Conservation (phyloP, 2,797 vertebrate genomes). For the Anabas testudineus region DNA sequence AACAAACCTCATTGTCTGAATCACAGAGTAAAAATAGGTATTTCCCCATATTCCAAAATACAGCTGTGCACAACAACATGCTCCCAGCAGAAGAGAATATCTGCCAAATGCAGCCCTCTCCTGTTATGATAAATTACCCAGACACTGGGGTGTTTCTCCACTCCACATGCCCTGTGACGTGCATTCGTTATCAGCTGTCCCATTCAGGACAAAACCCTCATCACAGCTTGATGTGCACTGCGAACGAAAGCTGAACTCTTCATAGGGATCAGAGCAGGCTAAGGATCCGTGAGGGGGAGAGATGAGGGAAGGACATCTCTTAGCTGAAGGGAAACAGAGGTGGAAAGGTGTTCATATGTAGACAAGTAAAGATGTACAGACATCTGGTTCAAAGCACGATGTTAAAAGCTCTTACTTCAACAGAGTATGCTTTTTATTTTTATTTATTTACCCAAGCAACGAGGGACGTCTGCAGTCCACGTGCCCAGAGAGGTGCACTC, state of each 20-base stretch:
- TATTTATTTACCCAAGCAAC: slow-evolving; percentile 56
- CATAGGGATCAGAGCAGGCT: slow-evolving; percentile 46
- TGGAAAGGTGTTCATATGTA: background rate
- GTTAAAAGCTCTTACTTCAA: too few species aligned
- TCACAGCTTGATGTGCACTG: slow-evolving; percentile 57
- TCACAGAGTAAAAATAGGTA: background rate
- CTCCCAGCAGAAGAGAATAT: background rate
- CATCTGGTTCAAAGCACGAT: background rate
- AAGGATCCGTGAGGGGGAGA: slow-evolving; percentile 26
- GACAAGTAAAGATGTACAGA: background rate
- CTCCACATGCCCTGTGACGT: slow-evolving; percentile 48
- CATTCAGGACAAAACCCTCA: slow-evolving; percentile 58
- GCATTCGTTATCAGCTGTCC: slow-evolving; percentile 43
- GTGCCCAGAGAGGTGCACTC: slow-evolving; percentile 49
- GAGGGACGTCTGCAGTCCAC: slow-evolving; percentile 36
- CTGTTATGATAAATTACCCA: slow-evolving; percentile 47
- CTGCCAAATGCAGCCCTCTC: background rate
- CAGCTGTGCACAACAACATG: background rate
- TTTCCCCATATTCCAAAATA: slow-evolving; percentile 5
- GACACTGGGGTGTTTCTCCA: slow-evolving; percentile 31
- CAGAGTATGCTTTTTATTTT: too few species aligned
- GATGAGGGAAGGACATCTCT: slow-evolving; percentile 30
- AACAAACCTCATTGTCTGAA: background rate
- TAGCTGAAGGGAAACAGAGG: slow-evolving; percentile 29
- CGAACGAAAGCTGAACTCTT: slow-evolving; percentile 62